A percentile compares a stretch with the other conserved stretches of the same genome.
phyloP scores from a whole-genome alignment of 2,888 invertebrate species.

The Leptopilina syphax region DNA sequence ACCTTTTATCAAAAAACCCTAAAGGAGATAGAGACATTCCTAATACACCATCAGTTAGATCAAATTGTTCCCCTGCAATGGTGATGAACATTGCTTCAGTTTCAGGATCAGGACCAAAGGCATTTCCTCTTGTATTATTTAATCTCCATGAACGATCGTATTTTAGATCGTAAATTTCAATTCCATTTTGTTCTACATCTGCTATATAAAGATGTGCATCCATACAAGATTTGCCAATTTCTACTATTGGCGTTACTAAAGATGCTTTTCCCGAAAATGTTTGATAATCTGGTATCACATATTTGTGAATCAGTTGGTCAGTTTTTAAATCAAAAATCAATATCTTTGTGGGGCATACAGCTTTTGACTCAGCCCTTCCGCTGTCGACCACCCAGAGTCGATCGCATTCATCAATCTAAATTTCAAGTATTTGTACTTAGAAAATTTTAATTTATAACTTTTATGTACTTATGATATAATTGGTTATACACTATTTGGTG shows the following conservation, averaged over 20 bases:
- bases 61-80: conserved; percentile 71
- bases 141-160: conserved; percentile 71
- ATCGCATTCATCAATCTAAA: conserved; percentile 75
- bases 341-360: conserved; percentile 74
- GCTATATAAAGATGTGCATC: conserved; percentile 73
- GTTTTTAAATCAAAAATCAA: conserved; percentile 73
- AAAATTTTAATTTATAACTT: not conserved
- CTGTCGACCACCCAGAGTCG: conserved; percentile 76
- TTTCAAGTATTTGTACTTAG: conserved; percentile 40
- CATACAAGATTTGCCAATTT: conserved; percentile 69
- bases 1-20: conserved; percentile 69
- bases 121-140: conserved; percentile 72
- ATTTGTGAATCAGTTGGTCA: conserved; percentile 71
- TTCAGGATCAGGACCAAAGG: conserved; percentile 70
- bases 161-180: conserved; percentile 70
- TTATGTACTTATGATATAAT: too few species aligned
- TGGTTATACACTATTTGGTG: too few species aligned
- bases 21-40: conserved; percentile 73
- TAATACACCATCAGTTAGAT: conserved; percentile 72
- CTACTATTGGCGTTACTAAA: conserved; percentile 73
- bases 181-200: conserved; percentile 70
- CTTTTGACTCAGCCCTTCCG: conserved; percentile 62
- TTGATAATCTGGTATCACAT: conserved; percentile 69
- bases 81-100: conserved; percentile 71
- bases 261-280: conserved; percentile 65